Conservation (phyloP, 2,888 invertebrate species). For the Xylota sylvarum region DNA sequence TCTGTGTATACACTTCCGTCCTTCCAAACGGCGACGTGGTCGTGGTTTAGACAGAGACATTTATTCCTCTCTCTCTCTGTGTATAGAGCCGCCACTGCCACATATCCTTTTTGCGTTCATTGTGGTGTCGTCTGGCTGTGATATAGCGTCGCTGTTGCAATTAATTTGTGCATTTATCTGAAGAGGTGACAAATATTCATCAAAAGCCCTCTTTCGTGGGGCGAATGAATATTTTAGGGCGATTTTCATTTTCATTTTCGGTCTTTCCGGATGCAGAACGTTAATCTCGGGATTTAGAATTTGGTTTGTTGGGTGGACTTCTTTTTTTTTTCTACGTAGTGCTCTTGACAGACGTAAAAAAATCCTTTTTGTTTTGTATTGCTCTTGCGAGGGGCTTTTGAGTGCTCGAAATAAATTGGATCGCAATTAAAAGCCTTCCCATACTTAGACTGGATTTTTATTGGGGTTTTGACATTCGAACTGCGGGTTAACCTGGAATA, state of each 20-base stretch:
- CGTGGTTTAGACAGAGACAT: conserved; percentile 56
- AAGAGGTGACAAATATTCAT: conserved; percentile 76
- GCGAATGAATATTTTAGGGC: conserved; percentile 61
- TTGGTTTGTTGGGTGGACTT: conserved; percentile 13
- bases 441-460: neutral
- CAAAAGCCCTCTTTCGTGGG: conserved; percentile 20
- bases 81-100: conserved; percentile 2
- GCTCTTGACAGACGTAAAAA: neutral
- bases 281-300: conserved; percentile 48
- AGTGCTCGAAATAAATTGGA: conserved; percentile 29
- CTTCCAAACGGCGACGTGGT: conserved; percentile 5
- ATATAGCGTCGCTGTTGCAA: conserved; percentile 67
- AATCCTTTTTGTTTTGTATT: neutral
- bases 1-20: conserved; percentile 14
- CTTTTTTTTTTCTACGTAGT: neutral
- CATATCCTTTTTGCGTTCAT: conserved; percentile 60
- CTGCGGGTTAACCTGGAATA: no score
- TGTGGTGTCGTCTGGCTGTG: conserved; percentile 71
- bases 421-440: neutral
- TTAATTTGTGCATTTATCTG: conserved; percentile 76
- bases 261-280: neutral
- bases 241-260: conserved; percentile 49
- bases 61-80: conserved; percentile 33
- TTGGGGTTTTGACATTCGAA: neutral
- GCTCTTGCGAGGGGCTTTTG: neutral